A percentile compares a stretch with the other conserved stretches of the same genome.
These are phyloP conservation scores for Taxidea taxus DNA, from an alignment of 2,113 vertebrate species.

Conservation along the genomic window DNA sequence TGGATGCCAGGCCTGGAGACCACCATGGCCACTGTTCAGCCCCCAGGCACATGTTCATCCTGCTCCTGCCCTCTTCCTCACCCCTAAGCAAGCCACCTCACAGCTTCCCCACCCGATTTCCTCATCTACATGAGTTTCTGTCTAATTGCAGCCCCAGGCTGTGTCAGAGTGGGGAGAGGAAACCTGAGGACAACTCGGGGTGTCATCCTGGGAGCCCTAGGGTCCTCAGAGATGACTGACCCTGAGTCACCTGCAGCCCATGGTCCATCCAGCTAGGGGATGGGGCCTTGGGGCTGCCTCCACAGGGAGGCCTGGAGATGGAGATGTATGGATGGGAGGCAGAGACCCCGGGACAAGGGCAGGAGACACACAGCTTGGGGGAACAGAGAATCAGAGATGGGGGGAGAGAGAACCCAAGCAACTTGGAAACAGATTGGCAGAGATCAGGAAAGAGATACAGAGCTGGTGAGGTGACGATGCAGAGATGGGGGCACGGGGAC, in stretches of 20 bases:
- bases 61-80: background rate
- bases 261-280: background rate
- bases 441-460: background rate
- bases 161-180: background rate
- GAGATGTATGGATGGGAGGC: background rate
- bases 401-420: background rate
- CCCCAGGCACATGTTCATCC: background rate
- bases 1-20: background rate
- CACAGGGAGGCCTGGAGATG: background rate
- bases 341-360: background rate
- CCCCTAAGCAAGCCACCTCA: slow-evolving; percentile 27
- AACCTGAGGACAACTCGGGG: background rate
- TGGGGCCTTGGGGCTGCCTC: background rate
- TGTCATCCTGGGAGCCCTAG: background rate
- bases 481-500: background rate
- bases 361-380: background rate
- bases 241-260: background rate
- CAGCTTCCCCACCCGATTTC: slow-evolving; percentile 28
- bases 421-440: background rate
- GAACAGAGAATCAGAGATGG: background rate
- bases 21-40: background rate
- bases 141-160: slow-evolving; percentile 4
- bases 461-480: background rate
- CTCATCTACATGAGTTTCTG: background rate
- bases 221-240: background rate